These are phyloP conservation scores for Indri indri DNA, from an alignment of 2,113 vertebrate species.

Conservation along the genomic window DNA sequence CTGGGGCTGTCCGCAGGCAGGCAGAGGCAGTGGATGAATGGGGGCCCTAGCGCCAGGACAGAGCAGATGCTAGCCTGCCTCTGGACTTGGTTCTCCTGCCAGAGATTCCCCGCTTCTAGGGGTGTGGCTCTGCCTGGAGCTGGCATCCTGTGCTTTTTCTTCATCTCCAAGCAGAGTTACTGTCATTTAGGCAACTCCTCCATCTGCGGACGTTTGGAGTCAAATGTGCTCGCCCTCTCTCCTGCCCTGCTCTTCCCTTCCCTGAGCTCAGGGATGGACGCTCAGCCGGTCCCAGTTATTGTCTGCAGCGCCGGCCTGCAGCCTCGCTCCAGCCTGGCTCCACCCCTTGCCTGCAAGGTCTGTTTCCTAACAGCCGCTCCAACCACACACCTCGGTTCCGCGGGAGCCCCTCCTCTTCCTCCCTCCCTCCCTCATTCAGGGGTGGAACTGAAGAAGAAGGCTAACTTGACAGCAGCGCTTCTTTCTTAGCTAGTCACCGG, in stretches of 20 bases:
- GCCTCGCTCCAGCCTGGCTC: constrained; percentile 70
- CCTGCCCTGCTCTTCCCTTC: neutral
- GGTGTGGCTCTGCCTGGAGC: neutral
- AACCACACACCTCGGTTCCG: constrained; percentile 78
- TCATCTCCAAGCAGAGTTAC: neutral
- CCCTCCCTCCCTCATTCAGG: constrained; percentile 83
- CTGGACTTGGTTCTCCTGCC: neutral
- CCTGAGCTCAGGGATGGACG: neutral
- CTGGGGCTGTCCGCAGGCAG: neutral
- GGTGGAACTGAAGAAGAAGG: constrained; percentile 82
- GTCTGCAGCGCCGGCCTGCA: constrained; percentile 55
- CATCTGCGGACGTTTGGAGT: neutral
- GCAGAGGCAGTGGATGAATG: neutral
- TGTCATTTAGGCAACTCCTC: neutral
- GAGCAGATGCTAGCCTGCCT: neutral
- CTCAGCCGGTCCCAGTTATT: constrained; percentile 54
- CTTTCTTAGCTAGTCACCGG: constrained; percentile 63
- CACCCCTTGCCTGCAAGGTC: constrained; percentile 76
- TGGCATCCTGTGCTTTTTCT: neutral
- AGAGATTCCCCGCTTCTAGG: neutral
- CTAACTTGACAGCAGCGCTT: constrained; percentile 76
- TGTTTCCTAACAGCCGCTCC: constrained; percentile 74
- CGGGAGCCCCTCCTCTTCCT: constrained; percentile 83
- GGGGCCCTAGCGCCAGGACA: neutral
- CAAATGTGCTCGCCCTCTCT: neutral